Base-by-base conservation (phyloP, 2,888 invertebrate genomes). In the Yponomeuta evonymella region DNA sequence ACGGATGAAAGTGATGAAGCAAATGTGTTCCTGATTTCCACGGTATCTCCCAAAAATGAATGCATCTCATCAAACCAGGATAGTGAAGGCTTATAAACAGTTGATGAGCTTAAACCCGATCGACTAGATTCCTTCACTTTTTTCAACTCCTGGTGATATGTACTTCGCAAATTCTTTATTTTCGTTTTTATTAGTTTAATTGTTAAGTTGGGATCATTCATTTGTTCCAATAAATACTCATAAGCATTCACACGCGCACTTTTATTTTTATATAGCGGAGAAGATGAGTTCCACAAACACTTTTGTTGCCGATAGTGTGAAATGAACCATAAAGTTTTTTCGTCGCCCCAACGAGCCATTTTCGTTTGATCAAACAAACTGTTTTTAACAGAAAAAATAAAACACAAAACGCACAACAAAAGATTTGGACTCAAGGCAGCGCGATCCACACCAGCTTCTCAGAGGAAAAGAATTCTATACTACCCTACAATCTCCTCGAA, bases 261-360 rank as follows among this genome's bases (percentile, higher is more conserved):
- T 66, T 15, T 66, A 66, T 11, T 30, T 30, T 43, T 43, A 43
- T 43, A 43, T 8, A 43, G 43, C 43, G 43, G 43, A 43, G 43
- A 43, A 43, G 43, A 5, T 2, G 66, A 15, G 33, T 66, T 12
- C 66, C 66, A 66, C 66, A 66, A 66, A 29, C 29, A 30, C 30
- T 3, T 36, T 23, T 30, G 33, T 33, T 66, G 29, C 11, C 66
- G 66, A 30, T 66, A 66, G 30, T 12, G 15, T 8, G 15, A 8
- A 30, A 66, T 12, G n/a, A 66, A 66, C 15, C 30, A 15, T 15
- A 66, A 33, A 6, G 66, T 66, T 36, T 66, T 66, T 33, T 30
- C 66, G 15, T 66, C 66, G 30, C 66, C 66, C 66, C 66, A 66
- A 11, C 66, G 66, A 30, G 23, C 11, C 66, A 66, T 66, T 63